Conservation (phyloP, 2,113 vertebrate genomes). For the Aleadryas rufinucha region DNA sequence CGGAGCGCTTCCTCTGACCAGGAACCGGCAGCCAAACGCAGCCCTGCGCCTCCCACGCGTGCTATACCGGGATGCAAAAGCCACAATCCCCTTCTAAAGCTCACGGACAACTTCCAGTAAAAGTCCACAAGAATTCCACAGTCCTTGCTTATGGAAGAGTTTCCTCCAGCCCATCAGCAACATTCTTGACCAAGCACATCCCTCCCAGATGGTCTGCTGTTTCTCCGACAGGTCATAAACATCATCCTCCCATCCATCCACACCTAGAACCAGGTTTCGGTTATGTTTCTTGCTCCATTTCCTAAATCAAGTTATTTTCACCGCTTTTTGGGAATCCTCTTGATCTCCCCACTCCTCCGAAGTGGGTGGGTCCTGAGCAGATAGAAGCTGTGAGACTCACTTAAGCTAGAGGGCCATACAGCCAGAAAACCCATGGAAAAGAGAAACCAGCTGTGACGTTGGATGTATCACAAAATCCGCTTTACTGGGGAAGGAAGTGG, state of each 20-base stretch:
- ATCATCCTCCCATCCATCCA: background rate
- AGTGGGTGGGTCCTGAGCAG: background rate
- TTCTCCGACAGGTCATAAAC: background rate
- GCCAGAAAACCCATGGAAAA: background rate
- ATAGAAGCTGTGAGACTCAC: accelerated
- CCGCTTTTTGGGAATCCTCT: background rate
- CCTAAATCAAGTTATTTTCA: background rate
- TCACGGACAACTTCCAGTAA: background rate
- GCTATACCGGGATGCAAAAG: background rate
- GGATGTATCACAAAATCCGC: background rate
- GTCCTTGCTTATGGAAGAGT: accelerated
- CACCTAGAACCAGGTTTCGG: accelerated
- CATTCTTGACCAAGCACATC: accelerated
- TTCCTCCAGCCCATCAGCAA: background rate
- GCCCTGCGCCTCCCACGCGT: background rate
- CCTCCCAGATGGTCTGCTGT: background rate
- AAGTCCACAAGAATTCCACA: background rate
- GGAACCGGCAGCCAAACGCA: accelerated
- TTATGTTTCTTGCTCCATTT: accelerated
- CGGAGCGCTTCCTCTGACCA: background rate
- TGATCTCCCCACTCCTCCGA: background rate
- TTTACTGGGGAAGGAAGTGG: background rate
- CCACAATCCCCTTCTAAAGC: background rate
- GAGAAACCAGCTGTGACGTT: background rate
- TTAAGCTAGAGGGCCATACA: background rate